Evolutionary conservation across 1,140 invertebrate species (phyloP).

Genomic region (Apis mellifera): DNA sequence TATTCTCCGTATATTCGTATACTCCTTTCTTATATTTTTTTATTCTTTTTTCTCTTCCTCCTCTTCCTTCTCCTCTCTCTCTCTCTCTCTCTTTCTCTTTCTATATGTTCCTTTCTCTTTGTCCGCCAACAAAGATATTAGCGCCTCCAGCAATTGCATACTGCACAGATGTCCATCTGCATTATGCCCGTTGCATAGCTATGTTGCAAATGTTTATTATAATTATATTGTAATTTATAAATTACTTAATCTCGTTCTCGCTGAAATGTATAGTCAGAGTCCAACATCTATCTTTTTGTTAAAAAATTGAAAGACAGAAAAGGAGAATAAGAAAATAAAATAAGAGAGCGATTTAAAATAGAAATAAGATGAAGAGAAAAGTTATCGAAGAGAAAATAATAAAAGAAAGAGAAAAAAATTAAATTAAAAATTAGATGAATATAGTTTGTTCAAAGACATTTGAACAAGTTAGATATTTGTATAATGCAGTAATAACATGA

Average conservation of each 20-base stretch:
- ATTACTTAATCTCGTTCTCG: conserved; percentile 58
- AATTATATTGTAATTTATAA: conserved; percentile 76
- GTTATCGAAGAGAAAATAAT: too few relatives aligned
- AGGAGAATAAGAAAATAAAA: not conserved
- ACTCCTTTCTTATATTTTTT: conserved; percentile 18
- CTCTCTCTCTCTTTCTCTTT: not conserved
- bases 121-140: conserved; percentile 38
- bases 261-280: not conserved
- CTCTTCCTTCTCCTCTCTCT: not conserved
- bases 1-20: conserved; percentile 43
- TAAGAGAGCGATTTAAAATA: not conserved
- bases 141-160: conserved; percentile 70
- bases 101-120: conserved; percentile 18
- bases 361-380: too few relatives aligned
- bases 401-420: not conserved
- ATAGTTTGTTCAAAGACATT: too few relatives aligned
- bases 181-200: conserved; percentile 61
- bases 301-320: not conserved
- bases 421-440: too few relatives aligned
- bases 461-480: too few relatives aligned
- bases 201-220: conserved; percentile 68
- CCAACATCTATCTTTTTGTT: not conserved
- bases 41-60: not conserved
- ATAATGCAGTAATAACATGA: conserved; percentile 38
- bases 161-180: conserved; percentile 73